Evolutionary conservation across 92 coral and sea anemone species (phyloP).

Genomic region (Heteractis magnifica): DNA sequence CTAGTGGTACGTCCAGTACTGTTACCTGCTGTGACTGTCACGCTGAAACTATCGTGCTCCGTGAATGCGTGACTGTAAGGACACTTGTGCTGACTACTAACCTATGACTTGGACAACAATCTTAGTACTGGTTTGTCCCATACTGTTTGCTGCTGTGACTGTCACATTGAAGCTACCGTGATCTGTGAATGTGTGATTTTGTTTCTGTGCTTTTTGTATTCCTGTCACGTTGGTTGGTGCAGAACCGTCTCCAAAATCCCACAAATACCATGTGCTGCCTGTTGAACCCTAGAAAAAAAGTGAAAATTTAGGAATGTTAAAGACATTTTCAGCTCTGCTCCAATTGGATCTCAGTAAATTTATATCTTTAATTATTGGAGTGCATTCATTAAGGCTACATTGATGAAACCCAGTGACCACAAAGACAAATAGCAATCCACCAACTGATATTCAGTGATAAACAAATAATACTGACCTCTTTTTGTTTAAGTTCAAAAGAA

Average conservation of each 20-base stretch:
- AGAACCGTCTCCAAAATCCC: conserved; percentile 62
- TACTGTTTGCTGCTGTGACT: conserved; percentile 43
- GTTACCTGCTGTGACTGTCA: conserved; percentile 46
- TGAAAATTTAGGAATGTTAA: neutral
- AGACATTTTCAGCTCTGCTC: neutral
- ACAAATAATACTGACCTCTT: conserved; percentile 16
- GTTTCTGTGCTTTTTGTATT: conserved; percentile 28
- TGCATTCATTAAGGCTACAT: neutral
- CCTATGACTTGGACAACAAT: conserved; percentile 42
- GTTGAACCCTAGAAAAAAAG: conserved; percentile 52
- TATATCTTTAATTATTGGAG: neutral
- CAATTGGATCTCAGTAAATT: no score
- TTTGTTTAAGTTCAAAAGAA: conserved; percentile 24
- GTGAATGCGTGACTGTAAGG: conserved; percentile 18
- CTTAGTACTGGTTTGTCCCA: conserved; percentile 30
- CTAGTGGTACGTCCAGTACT: conserved; percentile 33
- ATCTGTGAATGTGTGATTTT: conserved; percentile 21
- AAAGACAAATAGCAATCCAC: no score
- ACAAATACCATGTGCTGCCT: conserved; percentile 47
- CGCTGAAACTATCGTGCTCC: conserved; percentile 43
- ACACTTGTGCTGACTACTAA: neutral
- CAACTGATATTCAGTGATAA: neutral
- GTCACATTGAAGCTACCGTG: conserved; percentile 57
- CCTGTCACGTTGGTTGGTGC: conserved; percentile 32
- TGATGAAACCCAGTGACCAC: no score